Evolutionary conservation across 2,113 vertebrate genomes (phyloP).

Genomic region (Ia io): DNA sequence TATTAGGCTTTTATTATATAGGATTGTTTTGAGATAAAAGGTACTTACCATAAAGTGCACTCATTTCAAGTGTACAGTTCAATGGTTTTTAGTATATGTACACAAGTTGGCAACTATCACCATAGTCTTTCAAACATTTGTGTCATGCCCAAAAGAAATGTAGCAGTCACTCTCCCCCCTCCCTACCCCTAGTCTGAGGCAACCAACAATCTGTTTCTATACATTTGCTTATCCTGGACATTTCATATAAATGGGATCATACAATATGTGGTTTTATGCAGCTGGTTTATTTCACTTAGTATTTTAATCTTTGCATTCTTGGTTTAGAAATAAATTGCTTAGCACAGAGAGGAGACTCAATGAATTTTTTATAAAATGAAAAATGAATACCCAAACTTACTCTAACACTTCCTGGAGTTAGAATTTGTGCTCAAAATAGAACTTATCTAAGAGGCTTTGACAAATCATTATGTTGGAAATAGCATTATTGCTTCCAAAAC

Average conservation of each 20-base stretch:
- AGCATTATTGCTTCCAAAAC: background rate
- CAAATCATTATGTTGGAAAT: background rate
- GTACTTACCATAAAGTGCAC: background rate
- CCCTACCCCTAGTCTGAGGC: background rate
- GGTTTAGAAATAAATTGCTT: constrained; percentile 34
- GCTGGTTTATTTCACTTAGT: background rate
- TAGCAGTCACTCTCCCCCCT: background rate
- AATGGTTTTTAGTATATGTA: background rate
- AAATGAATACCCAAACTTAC: background rate
- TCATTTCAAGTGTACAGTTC: background rate
- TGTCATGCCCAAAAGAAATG: background rate
- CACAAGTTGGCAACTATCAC: background rate
- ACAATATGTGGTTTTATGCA: background rate
- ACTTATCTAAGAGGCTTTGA: background rate
- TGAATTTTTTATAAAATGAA: constrained; percentile 29
- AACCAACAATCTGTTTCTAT: background rate
- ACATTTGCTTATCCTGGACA: background rate
- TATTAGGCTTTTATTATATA: no score
- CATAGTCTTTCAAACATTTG: background rate
- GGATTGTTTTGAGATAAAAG: background rate
- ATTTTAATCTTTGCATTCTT: background rate
- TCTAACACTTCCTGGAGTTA: background rate
- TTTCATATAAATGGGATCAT: background rate
- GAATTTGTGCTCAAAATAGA: background rate
- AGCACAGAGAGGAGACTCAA: background rate